Percentiles rank a stretch among this genome's conserved stretches.
phyloP scores from a whole-genome alignment of 2,888 invertebrate genomes.

The Lepidonotus clava region DNA sequence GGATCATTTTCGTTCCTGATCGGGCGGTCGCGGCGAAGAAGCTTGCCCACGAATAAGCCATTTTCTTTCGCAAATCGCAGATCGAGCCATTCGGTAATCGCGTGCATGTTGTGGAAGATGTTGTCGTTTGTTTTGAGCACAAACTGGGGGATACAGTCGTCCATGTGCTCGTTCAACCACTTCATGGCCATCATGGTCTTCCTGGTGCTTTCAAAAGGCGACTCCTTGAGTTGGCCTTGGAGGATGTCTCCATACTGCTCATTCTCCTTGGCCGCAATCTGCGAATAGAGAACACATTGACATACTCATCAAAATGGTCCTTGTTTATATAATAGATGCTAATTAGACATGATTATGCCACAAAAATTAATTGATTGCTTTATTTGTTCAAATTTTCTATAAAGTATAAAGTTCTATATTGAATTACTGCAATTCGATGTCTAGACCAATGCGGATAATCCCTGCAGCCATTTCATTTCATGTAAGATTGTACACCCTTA shows the following conservation, averaged over 20 bases:
- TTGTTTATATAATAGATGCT: no score
- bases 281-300: no score
- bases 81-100: slow-evolving; percentile 64
- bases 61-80: slow-evolving; percentile 15
- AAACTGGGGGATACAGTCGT: slow-evolving; percentile 61
- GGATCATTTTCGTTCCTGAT: slow-evolving; percentile 62
- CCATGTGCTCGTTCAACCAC: slow-evolving; percentile 57
- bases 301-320: no score
- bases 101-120: slow-evolving; percentile 63
- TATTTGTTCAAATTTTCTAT: no score
- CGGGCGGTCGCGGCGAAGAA: slow-evolving; percentile 63
- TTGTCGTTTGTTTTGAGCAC: slow-evolving; percentile 63
- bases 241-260: slow-evolving; percentile 36
- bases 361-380: no score
- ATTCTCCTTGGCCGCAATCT: background rate
- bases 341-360: no score
- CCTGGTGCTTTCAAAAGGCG: slow-evolving; percentile 62
- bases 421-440: no score
- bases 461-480: no score
- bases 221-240: slow-evolving; percentile 64
- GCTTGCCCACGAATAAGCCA: slow-evolving; percentile 62
- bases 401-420: no score
- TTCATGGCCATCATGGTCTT: slow-evolving; percentile 63
- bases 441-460: no score
- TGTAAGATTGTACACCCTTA: no score